phyloP scores from a whole-genome alignment of 2,797 vertebrate species.

The Toxotes lorentzi region DNA sequence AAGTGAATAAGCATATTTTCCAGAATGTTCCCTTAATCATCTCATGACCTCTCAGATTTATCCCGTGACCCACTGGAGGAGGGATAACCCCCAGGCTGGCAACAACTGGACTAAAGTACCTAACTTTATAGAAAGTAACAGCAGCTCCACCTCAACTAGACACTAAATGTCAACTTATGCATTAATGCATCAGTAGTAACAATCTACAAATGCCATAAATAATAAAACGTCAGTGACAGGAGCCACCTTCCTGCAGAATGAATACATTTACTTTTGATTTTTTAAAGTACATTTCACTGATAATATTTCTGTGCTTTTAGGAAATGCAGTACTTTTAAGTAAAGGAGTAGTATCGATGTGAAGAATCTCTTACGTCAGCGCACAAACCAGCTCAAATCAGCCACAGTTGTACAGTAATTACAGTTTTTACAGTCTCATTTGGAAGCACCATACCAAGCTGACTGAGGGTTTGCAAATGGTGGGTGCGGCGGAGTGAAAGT shows the following conservation, averaged over 20 bases:
- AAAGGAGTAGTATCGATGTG: not conserved
- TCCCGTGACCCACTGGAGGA: not conserved
- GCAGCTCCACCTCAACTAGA: too few relatives aligned
- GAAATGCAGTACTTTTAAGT: not conserved
- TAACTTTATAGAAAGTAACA: not conserved
- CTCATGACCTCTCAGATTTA: not conserved
- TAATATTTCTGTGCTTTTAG: not conserved
- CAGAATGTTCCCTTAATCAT: not conserved
- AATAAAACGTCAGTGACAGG: too few relatives aligned
- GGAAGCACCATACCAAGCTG: slow-evolving; percentile 35
- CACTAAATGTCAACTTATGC: too few relatives aligned
- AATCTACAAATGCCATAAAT: too few relatives aligned
- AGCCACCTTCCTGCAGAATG: too few relatives aligned
- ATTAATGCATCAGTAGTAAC: not conserved
- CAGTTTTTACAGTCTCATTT: slow-evolving; percentile 40
- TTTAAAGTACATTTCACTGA: not conserved
- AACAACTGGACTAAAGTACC: not conserved
- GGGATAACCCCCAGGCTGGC: not conserved
- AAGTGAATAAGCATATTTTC: not conserved
- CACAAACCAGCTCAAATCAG: too few relatives aligned
- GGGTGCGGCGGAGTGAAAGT: slow-evolving; percentile 55
- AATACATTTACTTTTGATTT: not conserved
- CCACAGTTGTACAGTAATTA: slow-evolving; percentile 42
- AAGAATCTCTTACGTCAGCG: too few relatives aligned
- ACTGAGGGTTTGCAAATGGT: slow-evolving; percentile 46